Percentiles rank a stretch among this genome's conserved stretches.
Conservation (phyloP, 64 coral and sea anemone genomes). For the Platygyra sinensis region DNA sequence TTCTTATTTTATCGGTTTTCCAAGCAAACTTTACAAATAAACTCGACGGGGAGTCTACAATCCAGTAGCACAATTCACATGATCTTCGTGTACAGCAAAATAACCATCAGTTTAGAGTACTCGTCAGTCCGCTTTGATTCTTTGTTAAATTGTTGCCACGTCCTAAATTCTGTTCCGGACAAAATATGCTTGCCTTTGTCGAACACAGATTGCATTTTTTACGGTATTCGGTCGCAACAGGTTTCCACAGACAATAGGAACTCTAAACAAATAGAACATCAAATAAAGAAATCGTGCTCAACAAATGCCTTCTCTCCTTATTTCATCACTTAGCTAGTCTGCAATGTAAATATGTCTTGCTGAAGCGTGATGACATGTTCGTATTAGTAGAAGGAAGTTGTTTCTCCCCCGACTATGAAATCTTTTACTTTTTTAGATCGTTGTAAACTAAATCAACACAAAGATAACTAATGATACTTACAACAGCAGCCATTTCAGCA, state of each 20-base stretch:
- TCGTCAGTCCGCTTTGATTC: no score
- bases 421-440: not conserved
- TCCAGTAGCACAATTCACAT: no score
- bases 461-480: not conserved
- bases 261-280: not conserved
- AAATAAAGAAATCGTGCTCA: not conserved
- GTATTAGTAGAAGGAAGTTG: not conserved
- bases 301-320: not conserved
- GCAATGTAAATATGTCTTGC: not conserved
- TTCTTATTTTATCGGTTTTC: no score
- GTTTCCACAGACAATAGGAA: not conserved
- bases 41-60: no score
- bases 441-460: not conserved
- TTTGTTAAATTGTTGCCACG: no score
- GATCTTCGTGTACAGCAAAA: no score
- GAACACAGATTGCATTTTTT: not conserved
- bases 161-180: no score
- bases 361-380: not conserved
- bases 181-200: no score
- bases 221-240: not conserved
- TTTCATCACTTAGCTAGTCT: not conserved
- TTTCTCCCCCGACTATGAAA: no score
- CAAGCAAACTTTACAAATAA: no score
- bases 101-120: no score
- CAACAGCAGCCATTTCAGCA: not conserved